These are phyloP conservation scores for Sipha maydis DNA, from an alignment of 2,888 invertebrate genomes.

Conservation along the genomic window DNA sequence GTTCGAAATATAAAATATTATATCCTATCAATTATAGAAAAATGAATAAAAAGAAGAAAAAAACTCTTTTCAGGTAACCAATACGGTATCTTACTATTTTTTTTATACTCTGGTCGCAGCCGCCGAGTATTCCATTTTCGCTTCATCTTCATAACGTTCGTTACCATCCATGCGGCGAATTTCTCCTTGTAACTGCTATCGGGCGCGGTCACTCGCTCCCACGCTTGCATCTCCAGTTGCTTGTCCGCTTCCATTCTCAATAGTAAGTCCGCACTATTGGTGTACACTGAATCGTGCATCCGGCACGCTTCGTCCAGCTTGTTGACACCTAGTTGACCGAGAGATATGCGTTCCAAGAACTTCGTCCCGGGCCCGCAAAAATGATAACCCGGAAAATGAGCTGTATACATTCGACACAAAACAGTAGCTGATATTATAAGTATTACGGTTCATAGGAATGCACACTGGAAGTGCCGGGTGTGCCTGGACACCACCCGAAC, in stretches of 20 bases:
- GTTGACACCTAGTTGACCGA: conserved; percentile 60
- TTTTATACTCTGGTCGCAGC: neutral
- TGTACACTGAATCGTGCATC: conserved; percentile 63
- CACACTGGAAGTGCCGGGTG: too few relatives aligned
- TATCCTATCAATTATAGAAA: neutral
- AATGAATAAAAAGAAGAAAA: neutral
- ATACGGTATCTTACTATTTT: neutral
- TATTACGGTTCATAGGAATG: too few relatives aligned
- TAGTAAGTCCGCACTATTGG: conserved; percentile 9
- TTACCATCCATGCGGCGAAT: conserved; percentile 63
- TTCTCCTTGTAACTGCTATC: conserved; percentile 61
- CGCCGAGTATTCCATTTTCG: conserved; percentile 45
- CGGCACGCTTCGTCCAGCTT: conserved; percentile 63
- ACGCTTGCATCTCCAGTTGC: conserved; percentile 56
- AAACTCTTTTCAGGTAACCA: neutral
- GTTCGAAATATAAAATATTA: neutral
- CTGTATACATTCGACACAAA: neutral
- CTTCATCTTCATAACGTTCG: conserved; percentile 63
- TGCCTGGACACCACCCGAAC: too few relatives aligned
- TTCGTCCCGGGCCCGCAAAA: conserved; percentile 67
- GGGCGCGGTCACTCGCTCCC: conserved; percentile 60
- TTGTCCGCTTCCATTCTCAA: conserved; percentile 61
- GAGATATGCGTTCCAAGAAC: conserved; percentile 48
- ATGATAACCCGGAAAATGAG: conserved; percentile 63
- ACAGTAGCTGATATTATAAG: too few relatives aligned